Percentiles rank a stretch among this genome's conserved stretches.
phyloP scores from a whole-genome alignment of 2,888 invertebrate species.

The Vanessa cardui region DNA sequence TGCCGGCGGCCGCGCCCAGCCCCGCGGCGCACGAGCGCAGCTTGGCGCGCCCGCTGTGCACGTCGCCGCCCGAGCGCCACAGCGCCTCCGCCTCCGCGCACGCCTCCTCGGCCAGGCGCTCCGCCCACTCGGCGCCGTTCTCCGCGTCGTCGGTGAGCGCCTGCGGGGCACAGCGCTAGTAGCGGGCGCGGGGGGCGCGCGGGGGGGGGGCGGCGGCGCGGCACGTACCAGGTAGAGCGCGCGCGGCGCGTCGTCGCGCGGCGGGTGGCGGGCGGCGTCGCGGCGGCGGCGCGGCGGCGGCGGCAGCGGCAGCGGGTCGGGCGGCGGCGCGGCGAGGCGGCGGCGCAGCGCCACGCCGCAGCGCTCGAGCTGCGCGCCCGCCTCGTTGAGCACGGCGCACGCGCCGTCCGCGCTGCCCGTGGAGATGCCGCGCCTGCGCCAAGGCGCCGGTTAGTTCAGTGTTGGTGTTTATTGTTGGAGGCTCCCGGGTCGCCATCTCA shows the following conservation, averaged over 20 bases:
- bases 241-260: slow-evolving; percentile 64
- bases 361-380: slow-evolving; percentile 92
- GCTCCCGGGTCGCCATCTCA: too few species aligned
- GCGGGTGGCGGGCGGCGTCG: slow-evolving; percentile 70
- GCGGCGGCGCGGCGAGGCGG: slow-evolving; percentile 82
- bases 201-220: slow-evolving; percentile 24
- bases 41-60: slow-evolving; percentile 57
- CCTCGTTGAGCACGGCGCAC: slow-evolving; percentile 98
- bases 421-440: slow-evolving; percentile 91
- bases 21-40: slow-evolving; percentile 66
- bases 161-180: slow-evolving; percentile 62
- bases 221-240: slow-evolving; percentile 87
- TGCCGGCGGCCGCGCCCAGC: slow-evolving; percentile 61
- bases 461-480: too few species aligned
- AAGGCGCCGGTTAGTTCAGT: too few species aligned
- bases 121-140: slow-evolving; percentile 94
- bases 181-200: neutral
- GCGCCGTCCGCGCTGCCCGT: slow-evolving; percentile 97
- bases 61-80: slow-evolving; percentile 32
- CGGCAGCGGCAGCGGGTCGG: slow-evolving; percentile 58
- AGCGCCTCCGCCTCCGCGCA: slow-evolving; percentile 85
- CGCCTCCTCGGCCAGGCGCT: slow-evolving; percentile 91
- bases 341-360: slow-evolving; percentile 90
- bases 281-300: slow-evolving; percentile 60
- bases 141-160: slow-evolving; percentile 95